Conservation (phyloP, 2,113 vertebrate species). For the Bostrychus sinensis region DNA sequence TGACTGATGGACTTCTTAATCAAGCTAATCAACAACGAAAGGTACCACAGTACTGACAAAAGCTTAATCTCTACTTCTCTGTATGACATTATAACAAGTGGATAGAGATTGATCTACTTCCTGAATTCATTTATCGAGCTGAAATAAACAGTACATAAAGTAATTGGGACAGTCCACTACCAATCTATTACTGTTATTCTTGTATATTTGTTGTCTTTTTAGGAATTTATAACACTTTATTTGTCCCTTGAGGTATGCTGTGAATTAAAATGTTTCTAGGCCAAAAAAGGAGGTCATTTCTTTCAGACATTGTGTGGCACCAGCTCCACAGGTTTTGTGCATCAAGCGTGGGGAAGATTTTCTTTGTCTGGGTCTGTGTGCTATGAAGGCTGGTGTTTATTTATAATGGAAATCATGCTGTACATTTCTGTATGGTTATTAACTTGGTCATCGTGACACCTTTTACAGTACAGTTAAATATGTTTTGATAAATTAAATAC, state of each 20-base stretch:
- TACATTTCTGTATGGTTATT: too few relatives aligned
- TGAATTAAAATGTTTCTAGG: slow-evolving; percentile 7
- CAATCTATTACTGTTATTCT: neutral
- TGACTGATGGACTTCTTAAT: too few relatives aligned
- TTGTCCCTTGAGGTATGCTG: neutral
- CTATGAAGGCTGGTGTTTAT: neutral
- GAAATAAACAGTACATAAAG: neutral
- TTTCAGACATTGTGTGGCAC: slow-evolving; percentile 1
- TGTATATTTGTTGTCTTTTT: neutral
- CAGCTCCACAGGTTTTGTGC: slow-evolving; percentile 4
- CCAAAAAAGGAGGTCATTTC: slow-evolving; percentile 6
- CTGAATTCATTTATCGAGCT: neutral
- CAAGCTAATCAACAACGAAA: too few relatives aligned
- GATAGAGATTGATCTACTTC: neutral
- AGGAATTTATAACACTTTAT: slow-evolving; percentile 5
- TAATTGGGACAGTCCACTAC: neutral
- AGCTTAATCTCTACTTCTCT: too few relatives aligned
- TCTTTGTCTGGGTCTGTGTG: neutral
- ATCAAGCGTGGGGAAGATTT: neutral
- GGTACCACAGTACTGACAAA: too few relatives aligned
- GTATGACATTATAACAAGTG: neutral
- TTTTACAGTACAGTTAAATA: too few relatives aligned
- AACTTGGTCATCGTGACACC: too few relatives aligned
- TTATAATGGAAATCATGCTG: neutral
- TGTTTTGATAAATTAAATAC: too few relatives aligned